Evolutionary conservation across 2,113 vertebrate species (phyloP), one percentile per base, ranked within the genome.

Genomic region (Promerops cafer): DNA sequence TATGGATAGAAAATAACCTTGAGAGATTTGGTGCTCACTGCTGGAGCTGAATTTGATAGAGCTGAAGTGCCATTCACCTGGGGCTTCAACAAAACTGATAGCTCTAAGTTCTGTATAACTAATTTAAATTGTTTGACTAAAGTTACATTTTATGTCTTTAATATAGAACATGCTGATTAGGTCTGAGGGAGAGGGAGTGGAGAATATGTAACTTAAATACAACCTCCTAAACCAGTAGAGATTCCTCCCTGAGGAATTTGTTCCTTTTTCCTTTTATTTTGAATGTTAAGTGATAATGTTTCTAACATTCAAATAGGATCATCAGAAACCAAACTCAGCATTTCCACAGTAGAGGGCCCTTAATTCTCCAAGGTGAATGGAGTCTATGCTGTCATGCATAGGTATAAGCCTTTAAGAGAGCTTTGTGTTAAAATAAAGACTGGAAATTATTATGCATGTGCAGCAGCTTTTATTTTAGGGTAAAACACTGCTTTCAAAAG

Each of bases 1-100:
- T 93, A 82, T 42, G 93, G 83, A 90, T 92, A 82, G 50, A 86
- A 93, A 97, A 93, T 87, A 97, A 94, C 64, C 64, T 85, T 81
- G 72, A 64, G 75, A 83, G 83, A 89, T 79, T 64, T 87, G 49
- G 24, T 65, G 49, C 82, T 82, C 76, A 39, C 17, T 82, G 53
- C 35, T 44, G 39, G 27, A 87, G 52, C 11, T 89, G 85, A 88
- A 81, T 92, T 91, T 92, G 85, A 68, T 64, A 68, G 84, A 93
- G 24, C 53, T 93, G 83, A 93, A 94, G 45, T 70, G 54, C 66
- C 30, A 16, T 94, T 96, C 86, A 97, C 37, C 53, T 0, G 4
- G 40, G 71, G 80, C 70, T 94, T 93, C 92, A 65, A 81, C 45
- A 75, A 83, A 93, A 86, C 70, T 75, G 82, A 93, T 96, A 91